Base-by-base conservation (phyloP, 2,888 invertebrate genomes). In the Xestia rhomboidea region DNA sequence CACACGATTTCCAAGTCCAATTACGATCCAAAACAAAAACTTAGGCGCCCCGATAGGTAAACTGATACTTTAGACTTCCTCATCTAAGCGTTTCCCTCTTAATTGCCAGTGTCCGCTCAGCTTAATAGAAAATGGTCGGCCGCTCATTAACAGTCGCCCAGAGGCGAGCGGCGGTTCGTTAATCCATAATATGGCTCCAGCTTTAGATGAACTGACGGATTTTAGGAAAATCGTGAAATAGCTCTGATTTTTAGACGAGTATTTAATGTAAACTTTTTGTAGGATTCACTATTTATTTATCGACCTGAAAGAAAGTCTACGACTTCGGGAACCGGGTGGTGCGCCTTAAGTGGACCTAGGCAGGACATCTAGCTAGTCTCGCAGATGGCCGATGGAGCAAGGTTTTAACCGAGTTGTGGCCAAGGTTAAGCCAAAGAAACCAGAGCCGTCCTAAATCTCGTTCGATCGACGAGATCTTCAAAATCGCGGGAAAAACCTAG, bases 61-160 rank as follows among this genome's bases (percentile, higher is more conserved):
- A 44, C 49, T 57, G 64, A 85, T 82, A 82, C 77, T 72, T 82
- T 63, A 15, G 57, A 76, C 68, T 76, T 73, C 83, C 83, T 71
- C 68, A 70, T 76, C 86, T 76, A 76, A 82, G 62, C 69, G 67
- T 63, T 72, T 63, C 57, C 62, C 51, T 49, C 73, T 76, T 83
- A 83, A 83, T 86, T 86, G 70, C 83, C 69, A 44, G 87, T 83
- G 87, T 83, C 79, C 84, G 83, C 54, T 68, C 73, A 30, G 77
- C 73, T 76, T 86, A 77, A 86, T 86, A 83, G 73, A 83, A 85
- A 86, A 73, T 77, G 87, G 87, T 63, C 57, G 70, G n/a, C 34
- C 41, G 64, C 83, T 83, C 87, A 83, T 83, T 83, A 83, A 73
- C 67, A 82, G 46, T 44, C 62, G 54, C 69, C 62, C 63, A 66